phyloP scores from a whole-genome alignment of 2,797 vertebrate genomes.

The Rhodeus uyekii region DNA sequence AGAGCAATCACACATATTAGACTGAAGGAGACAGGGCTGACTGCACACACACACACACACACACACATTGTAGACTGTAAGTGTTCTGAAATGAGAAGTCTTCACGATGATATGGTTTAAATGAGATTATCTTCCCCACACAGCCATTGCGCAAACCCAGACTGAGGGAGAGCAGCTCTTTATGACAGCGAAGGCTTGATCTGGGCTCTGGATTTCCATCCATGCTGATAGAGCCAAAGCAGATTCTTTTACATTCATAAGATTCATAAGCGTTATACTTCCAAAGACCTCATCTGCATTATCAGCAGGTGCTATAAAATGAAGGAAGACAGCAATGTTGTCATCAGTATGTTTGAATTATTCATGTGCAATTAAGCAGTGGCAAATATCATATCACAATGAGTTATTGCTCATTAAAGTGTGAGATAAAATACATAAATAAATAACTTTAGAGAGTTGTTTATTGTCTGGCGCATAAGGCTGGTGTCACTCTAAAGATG shows the following conservation, averaged over 20 bases:
- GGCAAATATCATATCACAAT: slow-evolving; percentile 33
- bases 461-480: slow-evolving; percentile 10
- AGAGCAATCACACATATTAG: slow-evolving; percentile 15
- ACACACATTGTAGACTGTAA: slow-evolving; percentile 63
- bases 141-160: slow-evolving; percentile 52
- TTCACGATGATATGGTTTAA: slow-evolving; percentile 78
- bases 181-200: slow-evolving; percentile 27
- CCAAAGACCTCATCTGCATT: slow-evolving; percentile 39
- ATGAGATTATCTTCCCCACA: slow-evolving; percentile 72
- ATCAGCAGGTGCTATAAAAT: slow-evolving; percentile 44
- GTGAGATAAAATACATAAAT: slow-evolving; percentile 28
- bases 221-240: slow-evolving; percentile 31
- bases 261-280: slow-evolving; percentile 25
- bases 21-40: slow-evolving; percentile 16
- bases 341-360: slow-evolving; percentile 42
- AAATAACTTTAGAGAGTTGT: not conserved
- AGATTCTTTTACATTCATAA: slow-evolving; percentile 42
- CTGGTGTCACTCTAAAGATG: slow-evolving; percentile 8
- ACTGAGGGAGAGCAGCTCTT: slow-evolving; percentile 18
- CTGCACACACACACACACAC: slow-evolving; percentile 20
- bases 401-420: slow-evolving; percentile 40
- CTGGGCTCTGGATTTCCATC: slow-evolving; percentile 1
- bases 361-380: slow-evolving; percentile 28
- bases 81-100: slow-evolving; percentile 65
- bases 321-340: slow-evolving; percentile 33